phyloP scores from a whole-genome alignment of 2,113 vertebrate species.

The Eptesicus fuscus region DNA sequence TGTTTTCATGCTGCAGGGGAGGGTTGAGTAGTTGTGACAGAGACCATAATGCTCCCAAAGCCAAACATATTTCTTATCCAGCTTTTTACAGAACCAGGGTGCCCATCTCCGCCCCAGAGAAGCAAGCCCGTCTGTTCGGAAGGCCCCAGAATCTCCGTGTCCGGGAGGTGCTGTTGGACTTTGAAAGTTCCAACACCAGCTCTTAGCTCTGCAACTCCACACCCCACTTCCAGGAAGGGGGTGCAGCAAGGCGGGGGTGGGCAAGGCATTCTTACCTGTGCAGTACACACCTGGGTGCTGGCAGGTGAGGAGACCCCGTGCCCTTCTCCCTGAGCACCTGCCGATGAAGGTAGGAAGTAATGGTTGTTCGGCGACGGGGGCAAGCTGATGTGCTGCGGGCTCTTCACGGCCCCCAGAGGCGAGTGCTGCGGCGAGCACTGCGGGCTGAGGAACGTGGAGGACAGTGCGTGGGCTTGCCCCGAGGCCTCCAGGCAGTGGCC shows the following conservation, averaged over 20 bases:
- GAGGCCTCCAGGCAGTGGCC: slow-evolving; percentile 83
- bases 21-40: background rate
- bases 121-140: accelerated
- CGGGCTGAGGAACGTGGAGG: slow-evolving; percentile 93
- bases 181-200: background rate
- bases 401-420: slow-evolving; percentile 84
- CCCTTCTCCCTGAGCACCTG: slow-evolving; percentile 82
- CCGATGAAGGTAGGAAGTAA: slow-evolving; percentile 86
- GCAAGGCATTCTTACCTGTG: slow-evolving; percentile 85
- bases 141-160: accelerated
- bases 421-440: slow-evolving; percentile 96
- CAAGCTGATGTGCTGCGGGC: slow-evolving; percentile 90
- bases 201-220: too few relatives aligned
- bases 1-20: background rate
- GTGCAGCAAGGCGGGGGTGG: accelerated
- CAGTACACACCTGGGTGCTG: slow-evolving; percentile 80
- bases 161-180: background rate
- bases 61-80: background rate
- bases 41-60: background rate
- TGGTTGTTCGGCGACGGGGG: slow-evolving; percentile 90
- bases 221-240: background rate
- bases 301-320: slow-evolving; percentile 80
- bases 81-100: background rate
- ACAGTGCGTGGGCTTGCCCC: slow-evolving; percentile 82
- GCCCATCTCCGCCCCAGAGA: background rate